Percentiles rank a stretch among this genome's conserved stretches.
Evolutionary conservation across 2,888 invertebrate genomes (phyloP).

Genomic region (Pogonocherus hispidulus): DNA sequence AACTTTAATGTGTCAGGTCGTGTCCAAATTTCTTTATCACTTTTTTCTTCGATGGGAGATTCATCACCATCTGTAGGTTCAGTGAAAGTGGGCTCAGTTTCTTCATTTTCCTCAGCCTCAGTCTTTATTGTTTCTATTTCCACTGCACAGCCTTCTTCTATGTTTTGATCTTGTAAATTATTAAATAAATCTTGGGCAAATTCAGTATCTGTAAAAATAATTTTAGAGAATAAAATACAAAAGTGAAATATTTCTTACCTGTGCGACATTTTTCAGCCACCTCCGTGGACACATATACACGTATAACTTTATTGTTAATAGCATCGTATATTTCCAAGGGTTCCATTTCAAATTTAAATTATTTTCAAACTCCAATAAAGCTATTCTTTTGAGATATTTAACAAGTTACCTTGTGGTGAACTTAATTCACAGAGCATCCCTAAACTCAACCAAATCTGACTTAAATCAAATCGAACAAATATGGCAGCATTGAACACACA

Average conservation of each 20-base stretch:
- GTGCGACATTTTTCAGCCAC: conserved; percentile 27
- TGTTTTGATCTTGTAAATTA: conserved; percentile 20
- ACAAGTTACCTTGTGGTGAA: conserved; percentile 1
- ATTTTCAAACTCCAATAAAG: conserved; percentile 14
- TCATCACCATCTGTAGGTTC: background rate
- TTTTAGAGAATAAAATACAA: background rate
- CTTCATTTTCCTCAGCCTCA: background rate
- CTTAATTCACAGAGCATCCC: background rate
- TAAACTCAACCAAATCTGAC: background rate
- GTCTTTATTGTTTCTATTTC: conserved; percentile 29
- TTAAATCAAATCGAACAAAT: conserved; percentile 4
- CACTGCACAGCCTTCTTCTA: conserved; percentile 22
- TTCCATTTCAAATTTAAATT: conserved; percentile 31
- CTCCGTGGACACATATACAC: conserved; percentile 17
- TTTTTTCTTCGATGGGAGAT: conserved; percentile 12
- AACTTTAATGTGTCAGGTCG: conserved; percentile 23
- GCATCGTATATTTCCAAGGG: conserved; percentile 28
- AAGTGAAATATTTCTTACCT: background rate
- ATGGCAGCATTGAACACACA: background rate
- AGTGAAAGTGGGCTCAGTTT: no score
- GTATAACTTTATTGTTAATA: conserved; percentile 27
- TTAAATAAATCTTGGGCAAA: conserved; percentile 32
- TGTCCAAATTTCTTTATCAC: conserved; percentile 22
- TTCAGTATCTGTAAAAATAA: conserved; percentile 8
- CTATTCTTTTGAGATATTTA: conserved; percentile 16